Base-by-base conservation (phyloP, 2,888 invertebrate species). In the Platycnemis pennipes region DNA sequence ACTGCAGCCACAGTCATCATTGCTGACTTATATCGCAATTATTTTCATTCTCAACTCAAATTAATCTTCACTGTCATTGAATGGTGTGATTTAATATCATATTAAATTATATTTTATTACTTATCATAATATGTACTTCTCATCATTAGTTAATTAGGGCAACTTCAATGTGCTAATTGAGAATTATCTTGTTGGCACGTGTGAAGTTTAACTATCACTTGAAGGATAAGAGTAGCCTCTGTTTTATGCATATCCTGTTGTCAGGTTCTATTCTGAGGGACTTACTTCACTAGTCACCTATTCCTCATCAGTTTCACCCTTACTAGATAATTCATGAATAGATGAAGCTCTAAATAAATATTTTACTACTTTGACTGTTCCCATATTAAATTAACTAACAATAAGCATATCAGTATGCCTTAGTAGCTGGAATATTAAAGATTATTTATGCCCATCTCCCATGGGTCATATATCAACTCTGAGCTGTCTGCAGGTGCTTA, bases 1-100 rank as follows among this genome's bases (percentile, higher is more conserved):
- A 77, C 77, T 77, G 77, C 77, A 77, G 77, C 77, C 37, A 77
- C 77, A 13, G 77, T 77, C 77, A 77, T 77, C 77, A 77, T 11
- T 77, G 77, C 77, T 77, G 37, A 77, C 2, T 77, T 77, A 11
- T 77, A 37, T n/a, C 31, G 0, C 63, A 77, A 2, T 63, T 77
- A 49, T 0, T 77, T 77, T 37, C 37, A 77, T 37, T 77, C 37
- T 77, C 31, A 37, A 37, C 7, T 26, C 26, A 0, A 77, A 77
- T 31, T 37, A 22, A 77, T 31, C 77, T 77, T 37, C 77, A 77
- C 26, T 77, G 31, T 77, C 37, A 37, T 77, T 1, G 8, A 5
- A 77, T 37, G 37, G 77, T 77, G n/a, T n/a, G n/a, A 37, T 37
- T 37, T 77, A n/a, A n/a, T n/a, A 37, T 77, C 37, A 11, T n/a